Conservation (phyloP, 2,888 invertebrate genomes). For the Ectemnius cavifrons region DNA sequence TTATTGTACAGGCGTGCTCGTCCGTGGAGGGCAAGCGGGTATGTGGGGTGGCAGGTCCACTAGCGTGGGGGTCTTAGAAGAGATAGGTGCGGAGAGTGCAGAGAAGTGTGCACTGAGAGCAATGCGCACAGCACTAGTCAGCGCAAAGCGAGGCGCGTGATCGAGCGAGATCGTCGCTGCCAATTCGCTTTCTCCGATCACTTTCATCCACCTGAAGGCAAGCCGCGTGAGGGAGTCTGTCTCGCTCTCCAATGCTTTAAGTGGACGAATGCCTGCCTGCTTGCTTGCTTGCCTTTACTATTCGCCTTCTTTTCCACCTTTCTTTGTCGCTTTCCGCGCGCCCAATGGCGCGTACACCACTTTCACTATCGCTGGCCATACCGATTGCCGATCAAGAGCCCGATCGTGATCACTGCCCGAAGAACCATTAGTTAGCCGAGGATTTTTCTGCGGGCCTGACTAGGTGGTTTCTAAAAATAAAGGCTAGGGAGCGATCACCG, state of each 20-base stretch:
- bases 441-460: conserved; percentile 7
- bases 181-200: conserved; percentile 77
- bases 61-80: conserved; percentile 14
- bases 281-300: conserved; percentile 11
- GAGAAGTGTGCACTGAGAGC: neutral
- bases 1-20: conserved; percentile 41
- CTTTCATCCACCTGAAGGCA: conserved; percentile 74
- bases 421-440: neutral
- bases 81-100: neutral
- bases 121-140: too few relatives aligned
- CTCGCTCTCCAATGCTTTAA: neutral
- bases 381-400: conserved; percentile 55
- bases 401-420: conserved; percentile 21
- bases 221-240: neutral
- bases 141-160: conserved; percentile 3
- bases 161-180: conserved; percentile 58
- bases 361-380: conserved; percentile 74
- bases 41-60: conserved; percentile 1
- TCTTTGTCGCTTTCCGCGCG: conserved; percentile 71
- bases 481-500: conserved; percentile 12
- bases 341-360: conserved; percentile 51
- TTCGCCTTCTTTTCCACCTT: conserved; percentile 69
- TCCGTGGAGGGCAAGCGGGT: conserved; percentile 12
- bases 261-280: conserved; percentile 7
- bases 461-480: conserved; percentile 47